Evolutionary conservation across 2,888 invertebrate genomes (phyloP), one percentile per base, ranked within the genome.

Genomic region (Busseola fusca): DNA sequence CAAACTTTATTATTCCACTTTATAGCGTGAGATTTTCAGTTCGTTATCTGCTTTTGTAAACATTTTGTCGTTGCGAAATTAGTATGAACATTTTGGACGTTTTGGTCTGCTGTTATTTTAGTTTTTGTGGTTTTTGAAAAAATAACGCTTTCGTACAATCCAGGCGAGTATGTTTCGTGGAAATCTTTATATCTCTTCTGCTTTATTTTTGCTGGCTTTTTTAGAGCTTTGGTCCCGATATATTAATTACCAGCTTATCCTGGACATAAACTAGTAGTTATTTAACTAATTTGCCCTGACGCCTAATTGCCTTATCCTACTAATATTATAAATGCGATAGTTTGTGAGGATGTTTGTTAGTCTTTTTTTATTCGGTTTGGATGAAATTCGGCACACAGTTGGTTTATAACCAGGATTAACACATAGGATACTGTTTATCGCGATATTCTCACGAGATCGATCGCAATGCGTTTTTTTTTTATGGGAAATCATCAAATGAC

Each of bases 1-100:
- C 58, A 56, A 64, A 74, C 64, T 82, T 74, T 74, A 80, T 73
- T 73, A 69, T 69, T 64, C 64, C 5, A 40, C 27, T 66, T 65
- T 66, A 50, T 50, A 65, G 62, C 40, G 37, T 45, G 65, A 76
- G 66, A 72, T 71, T 81, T 76, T 67, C 16, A 18, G 66, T 80
- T 76, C 72, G 57, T 74, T 74, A 66, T 60, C 21, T 58, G 68
- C 59, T 64, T 68, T 69, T 60, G 69, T 60, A 57, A 70, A 70
- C 30, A 63, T 58, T 70, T 63, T 76, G 58, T 60, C 40, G 67
- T 16, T 57, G 45, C 0, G 42, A 67, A 80, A 76, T 78, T 67
- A 68, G 81, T 67, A 45, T 30, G 48, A 65, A 3, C 3, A 12
- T 76, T 69, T 56, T 30, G 16, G 12, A 57, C 4, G 37, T 54